A percentile compares a stretch with the other conserved stretches of the same genome.
These are phyloP conservation scores for Goniozus legneri DNA, from an alignment of 1,140 invertebrate genomes.

Conservation along the genomic window DNA sequence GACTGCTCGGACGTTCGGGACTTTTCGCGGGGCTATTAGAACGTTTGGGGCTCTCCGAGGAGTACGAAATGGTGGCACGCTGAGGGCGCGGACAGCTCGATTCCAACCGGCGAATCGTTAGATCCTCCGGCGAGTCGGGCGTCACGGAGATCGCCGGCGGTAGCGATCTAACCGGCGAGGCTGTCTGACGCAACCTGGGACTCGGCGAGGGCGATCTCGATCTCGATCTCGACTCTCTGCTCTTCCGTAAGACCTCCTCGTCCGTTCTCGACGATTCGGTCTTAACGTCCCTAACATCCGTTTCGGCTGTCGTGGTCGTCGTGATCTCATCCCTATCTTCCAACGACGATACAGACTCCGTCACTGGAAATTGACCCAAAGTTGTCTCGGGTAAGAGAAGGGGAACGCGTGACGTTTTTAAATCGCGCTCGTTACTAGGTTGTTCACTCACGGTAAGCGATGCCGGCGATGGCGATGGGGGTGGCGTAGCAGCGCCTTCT, in stretches of 20 bases:
- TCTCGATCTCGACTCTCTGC: slow-evolving; percentile 18
- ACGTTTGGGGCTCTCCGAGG: slow-evolving; percentile 9
- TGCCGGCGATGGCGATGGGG: too few species aligned
- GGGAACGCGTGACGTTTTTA: neutral
- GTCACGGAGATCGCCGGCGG: slow-evolving; percentile 51
- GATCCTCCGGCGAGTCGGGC: slow-evolving; percentile 31
- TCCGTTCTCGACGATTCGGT: slow-evolving; percentile 8
- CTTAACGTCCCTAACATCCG: slow-evolving; percentile 4
- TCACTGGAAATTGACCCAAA: neutral
- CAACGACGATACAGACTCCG: too few species aligned
- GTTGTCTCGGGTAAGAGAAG: neutral
- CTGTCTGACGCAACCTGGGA: slow-evolving; percentile 36
- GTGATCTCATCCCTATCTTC: neutral
- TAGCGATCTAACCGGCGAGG: slow-evolving; percentile 46
- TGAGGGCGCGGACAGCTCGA: too few species aligned
- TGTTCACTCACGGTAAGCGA: neutral
- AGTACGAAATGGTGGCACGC: slow-evolving; percentile 42
- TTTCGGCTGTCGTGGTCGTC: neutral
- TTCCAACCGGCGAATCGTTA: too few species aligned
- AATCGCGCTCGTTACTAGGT: neutral
- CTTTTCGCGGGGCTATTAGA: neutral
- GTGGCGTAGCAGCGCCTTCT: too few species aligned
- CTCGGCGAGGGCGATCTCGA: slow-evolving; percentile 35
- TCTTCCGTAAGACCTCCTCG: slow-evolving; percentile 4
- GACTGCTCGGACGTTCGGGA: neutral